Conservation (phyloP, 2,113 vertebrate species). For the Malurus melanocephalus region DNA sequence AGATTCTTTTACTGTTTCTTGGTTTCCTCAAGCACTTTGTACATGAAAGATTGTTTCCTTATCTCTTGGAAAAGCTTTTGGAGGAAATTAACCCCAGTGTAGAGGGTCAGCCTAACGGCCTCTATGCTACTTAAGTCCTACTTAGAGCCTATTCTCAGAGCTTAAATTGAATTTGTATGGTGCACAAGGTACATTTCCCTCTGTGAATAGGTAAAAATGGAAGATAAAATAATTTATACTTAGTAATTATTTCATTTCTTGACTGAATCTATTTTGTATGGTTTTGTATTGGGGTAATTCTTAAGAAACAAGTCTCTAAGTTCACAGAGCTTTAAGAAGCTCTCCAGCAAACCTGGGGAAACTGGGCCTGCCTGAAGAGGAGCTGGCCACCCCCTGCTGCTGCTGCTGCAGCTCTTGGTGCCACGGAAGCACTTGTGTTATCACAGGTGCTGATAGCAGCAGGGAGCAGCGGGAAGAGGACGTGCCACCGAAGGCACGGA, state of each 20-base stretch:
- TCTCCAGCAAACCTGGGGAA: not conserved
- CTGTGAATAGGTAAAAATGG: conserved; percentile 1
- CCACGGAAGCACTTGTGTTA: not conserved
- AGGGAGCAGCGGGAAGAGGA: not conserved
- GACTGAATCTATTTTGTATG: not conserved
- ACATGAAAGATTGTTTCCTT: conserved; percentile 61
- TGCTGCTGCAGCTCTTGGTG: not conserved
- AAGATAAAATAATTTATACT: not conserved
- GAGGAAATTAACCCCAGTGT: conserved; percentile 55
- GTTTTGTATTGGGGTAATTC: not conserved
- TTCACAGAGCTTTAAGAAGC: not conserved
- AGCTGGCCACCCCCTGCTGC: not conserved
- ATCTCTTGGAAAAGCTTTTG: conserved; percentile 63
- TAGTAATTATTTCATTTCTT: not conserved
- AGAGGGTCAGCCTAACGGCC: conserved; percentile 37
- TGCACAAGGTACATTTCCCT: conserved; percentile 1
- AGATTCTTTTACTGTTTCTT: conserved; percentile 65
- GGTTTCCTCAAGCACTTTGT: conserved; percentile 64
- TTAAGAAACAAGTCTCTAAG: not conserved
- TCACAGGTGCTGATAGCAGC: not conserved
- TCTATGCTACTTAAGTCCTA: conserved; percentile 35
- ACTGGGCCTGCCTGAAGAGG: not conserved
- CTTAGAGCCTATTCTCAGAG: conserved; percentile 45
- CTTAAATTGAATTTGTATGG: conserved; percentile 40
- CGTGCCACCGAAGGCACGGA: not conserved